phyloP scores from a whole-genome alignment of 2,113 vertebrate genomes.

The Ardeotis arabs region DNA sequence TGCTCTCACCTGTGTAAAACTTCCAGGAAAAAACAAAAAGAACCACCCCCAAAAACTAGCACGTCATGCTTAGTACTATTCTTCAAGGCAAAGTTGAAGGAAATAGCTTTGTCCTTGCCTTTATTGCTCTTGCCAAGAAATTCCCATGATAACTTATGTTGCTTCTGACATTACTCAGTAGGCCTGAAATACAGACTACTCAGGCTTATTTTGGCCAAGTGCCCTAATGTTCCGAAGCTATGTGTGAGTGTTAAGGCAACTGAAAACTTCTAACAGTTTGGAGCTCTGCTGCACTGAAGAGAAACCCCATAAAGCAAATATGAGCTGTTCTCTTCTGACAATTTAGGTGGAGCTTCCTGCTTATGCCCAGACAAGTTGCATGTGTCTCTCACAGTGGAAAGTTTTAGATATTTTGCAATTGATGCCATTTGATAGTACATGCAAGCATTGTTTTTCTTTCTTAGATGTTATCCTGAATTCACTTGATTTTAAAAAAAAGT shows the following conservation, averaged over 20 bases:
- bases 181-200: not conserved
- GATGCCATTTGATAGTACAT: not conserved
- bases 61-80: rapidly evolving
- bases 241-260: not conserved
- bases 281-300: not conserved
- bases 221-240: not conserved
- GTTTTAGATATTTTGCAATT: not conserved
- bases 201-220: not conserved
- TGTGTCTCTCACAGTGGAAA: not conserved
- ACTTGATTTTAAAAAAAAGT: not conserved
- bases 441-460: not conserved
- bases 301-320: not conserved
- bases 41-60: rapidly evolving
- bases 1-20: not conserved
- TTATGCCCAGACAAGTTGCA: not conserved
- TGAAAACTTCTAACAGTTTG: not conserved
- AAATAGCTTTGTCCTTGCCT: not conserved
- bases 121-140: not conserved
- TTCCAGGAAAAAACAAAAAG: not conserved
- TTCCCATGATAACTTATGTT: not conserved
- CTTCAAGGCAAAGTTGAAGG: not conserved
- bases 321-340: not conserved
- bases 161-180: not conserved
- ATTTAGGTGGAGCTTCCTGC: not conserved
- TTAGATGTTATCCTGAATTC: not conserved